A percentile compares a stretch with the other conserved stretches of the same genome.
Evolutionary conservation across 1,140 invertebrate genomes (phyloP).

Genomic region (Drosophila ananassae): DNA sequence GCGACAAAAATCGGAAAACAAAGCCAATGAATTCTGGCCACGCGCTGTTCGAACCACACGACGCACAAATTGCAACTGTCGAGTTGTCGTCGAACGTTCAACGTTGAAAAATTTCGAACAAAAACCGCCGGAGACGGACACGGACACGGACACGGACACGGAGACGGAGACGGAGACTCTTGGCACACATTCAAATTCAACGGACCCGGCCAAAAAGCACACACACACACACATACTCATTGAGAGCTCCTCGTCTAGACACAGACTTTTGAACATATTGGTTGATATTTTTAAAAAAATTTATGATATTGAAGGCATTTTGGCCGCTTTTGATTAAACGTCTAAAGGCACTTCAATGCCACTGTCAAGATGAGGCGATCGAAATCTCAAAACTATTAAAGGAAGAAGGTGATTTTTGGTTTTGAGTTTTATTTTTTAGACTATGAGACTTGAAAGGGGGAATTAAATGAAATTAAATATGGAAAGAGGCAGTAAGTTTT

Average conservation of each 20-base stretch:
- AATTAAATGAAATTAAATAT: too few relatives aligned
- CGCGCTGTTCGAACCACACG: constrained; percentile 58
- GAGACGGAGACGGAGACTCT: constrained; percentile 35
- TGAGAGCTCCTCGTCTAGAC: constrained; percentile 2
- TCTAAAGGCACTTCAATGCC: constrained; percentile 28
- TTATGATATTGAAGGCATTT: constrained; percentile 62
- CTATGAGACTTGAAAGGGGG: too few relatives aligned
- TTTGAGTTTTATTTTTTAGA: too few relatives aligned
- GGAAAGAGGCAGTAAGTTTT: too few relatives aligned
- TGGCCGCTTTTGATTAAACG: constrained; percentile 25
- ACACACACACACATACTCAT: constrained; percentile 23
- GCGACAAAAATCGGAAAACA: constrained; percentile 1
- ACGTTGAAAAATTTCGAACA: constrained; percentile 26
- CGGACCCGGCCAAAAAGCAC: constrained; percentile 12
- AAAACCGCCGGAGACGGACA: constrained; percentile 24
- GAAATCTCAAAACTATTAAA: too few relatives aligned
- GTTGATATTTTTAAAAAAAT: constrained; percentile 65
- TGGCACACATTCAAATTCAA: constrained; percentile 64
- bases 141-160: constrained; percentile 11
- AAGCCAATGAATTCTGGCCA: constrained; percentile 15
- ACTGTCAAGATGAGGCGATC: constrained; percentile 38
- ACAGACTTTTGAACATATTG: neutral
- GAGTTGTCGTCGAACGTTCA: constrained; percentile 57
- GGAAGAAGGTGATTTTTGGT: too few relatives aligned
- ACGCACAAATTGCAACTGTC: constrained; percentile 74